phyloP scores from a whole-genome alignment of 1,140 invertebrate genomes.

The Homalodisca vitripennis region DNA sequence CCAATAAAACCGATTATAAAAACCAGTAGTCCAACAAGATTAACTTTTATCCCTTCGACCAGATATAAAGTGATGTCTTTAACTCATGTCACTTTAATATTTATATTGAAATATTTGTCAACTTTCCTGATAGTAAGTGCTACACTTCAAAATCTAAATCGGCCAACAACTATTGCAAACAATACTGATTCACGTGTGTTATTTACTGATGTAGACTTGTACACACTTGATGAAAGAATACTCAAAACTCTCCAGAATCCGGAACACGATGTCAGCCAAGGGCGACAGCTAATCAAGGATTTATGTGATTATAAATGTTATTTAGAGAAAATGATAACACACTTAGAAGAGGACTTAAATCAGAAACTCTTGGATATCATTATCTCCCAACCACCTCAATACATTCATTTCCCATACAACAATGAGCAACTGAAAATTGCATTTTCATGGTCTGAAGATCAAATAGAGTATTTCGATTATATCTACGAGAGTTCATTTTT shows the following conservation, averaged over 20 bases:
- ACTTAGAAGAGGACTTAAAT: not conserved
- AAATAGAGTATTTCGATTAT: not conserved
- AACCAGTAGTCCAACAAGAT: no score
- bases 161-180: no score
- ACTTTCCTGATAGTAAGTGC: no score
- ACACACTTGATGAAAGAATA: slow-evolving; percentile 7
- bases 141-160: no score
- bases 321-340: not conserved
- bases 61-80: no score
- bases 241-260: not conserved
- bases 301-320: not conserved
- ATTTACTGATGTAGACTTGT: not conserved
- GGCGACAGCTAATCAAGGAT: not conserved
- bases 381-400: not conserved
- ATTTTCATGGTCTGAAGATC: slow-evolving; percentile 11
- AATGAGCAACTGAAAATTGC: not conserved
- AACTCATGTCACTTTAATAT: no score
- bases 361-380: not conserved
- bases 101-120: no score
- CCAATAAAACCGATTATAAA: no score
- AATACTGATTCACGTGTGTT: no score
- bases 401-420: not conserved
- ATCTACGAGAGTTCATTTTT: not conserved
- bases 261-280: not conserved
- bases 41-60: no score